A percentile compares a stretch with the other conserved stretches of the same genome.
Evolutionary conservation across 1,140 invertebrate species (phyloP).

Genomic region (Bombus superbus): DNA sequence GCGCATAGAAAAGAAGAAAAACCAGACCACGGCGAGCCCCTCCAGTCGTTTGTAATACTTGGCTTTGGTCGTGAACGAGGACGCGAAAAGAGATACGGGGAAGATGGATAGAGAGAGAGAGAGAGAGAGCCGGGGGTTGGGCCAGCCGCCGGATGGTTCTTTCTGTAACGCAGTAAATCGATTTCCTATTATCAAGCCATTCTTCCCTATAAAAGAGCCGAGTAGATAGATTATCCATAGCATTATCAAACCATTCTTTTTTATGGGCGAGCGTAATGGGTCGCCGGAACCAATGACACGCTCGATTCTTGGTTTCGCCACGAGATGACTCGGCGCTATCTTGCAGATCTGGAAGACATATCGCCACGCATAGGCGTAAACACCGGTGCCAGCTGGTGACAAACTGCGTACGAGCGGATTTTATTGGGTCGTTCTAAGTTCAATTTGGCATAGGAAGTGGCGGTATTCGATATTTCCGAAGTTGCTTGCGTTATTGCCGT

Average conservation of each 20-base stretch:
- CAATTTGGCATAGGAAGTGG: not conserved
- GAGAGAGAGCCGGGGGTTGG: not conserved
- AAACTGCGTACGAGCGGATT: not conserved
- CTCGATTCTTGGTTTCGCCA: constrained; percentile 31
- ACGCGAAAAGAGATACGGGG: not conserved
- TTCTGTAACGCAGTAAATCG: constrained; percentile 59
- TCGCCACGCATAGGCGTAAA: constrained; percentile 40
- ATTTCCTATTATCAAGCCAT: constrained; percentile 65
- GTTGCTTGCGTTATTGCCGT: not conserved
- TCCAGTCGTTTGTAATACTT: constrained; percentile 49
- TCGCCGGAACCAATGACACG: constrained; percentile 50
- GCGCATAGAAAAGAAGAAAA: constrained; percentile 18
- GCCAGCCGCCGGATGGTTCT: not conserved
- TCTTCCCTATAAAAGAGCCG: constrained; percentile 55
- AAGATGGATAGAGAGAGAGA: not conserved
- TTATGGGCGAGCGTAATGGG: constrained; percentile 45
- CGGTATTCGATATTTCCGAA: not conserved
- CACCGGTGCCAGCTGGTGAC: not conserved
- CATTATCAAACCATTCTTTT: constrained; percentile 62
- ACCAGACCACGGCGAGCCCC: not conserved
- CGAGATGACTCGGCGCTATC: constrained; percentile 45
- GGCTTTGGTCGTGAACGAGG: not conserved
- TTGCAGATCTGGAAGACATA: not conserved
- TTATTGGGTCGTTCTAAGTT: constrained; percentile 5
- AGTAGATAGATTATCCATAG: constrained; percentile 64